phyloP scores from a whole-genome alignment of 1,140 invertebrate species.

The Ceratina calcarata region DNA sequence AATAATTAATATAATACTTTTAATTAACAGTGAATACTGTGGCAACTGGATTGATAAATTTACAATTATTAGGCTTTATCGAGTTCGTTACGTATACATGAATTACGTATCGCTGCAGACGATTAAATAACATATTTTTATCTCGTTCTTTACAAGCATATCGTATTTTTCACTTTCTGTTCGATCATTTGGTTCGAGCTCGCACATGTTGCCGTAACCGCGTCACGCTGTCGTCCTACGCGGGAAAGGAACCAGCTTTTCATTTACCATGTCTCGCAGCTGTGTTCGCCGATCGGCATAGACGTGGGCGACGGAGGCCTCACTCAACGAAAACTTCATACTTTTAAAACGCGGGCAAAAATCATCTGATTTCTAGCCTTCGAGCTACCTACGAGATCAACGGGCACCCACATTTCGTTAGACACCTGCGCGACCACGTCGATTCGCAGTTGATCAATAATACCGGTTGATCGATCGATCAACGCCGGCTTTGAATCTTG shows the following conservation, averaged over 20 bases:
- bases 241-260: slow-evolving; percentile 61
- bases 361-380: slow-evolving; percentile 50
- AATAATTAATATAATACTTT: no score
- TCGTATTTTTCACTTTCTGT: slow-evolving; percentile 7
- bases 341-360: slow-evolving; percentile 65
- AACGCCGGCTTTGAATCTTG: slow-evolving; percentile 22
- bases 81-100: no score
- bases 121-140: slow-evolving; percentile 7
- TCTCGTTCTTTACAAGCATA: not conserved
- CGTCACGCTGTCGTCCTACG: slow-evolving; percentile 55
- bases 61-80: no score
- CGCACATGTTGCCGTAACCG: slow-evolving; percentile 44
- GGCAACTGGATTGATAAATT: not conserved
- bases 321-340: slow-evolving; percentile 64
- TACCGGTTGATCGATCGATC: slow-evolving; percentile 55
- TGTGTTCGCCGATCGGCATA: slow-evolving; percentile 52
- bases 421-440: slow-evolving; percentile 53
- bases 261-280: slow-evolving; percentile 55
- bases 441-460: slow-evolving; percentile 37
- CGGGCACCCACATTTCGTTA: slow-evolving; percentile 52
- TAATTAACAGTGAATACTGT: no score
- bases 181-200: slow-evolving; percentile 1
- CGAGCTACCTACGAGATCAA: slow-evolving; percentile 58
- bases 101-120: no score
- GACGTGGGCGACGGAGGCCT: slow-evolving; percentile 59